These are phyloP conservation scores for Oscheius sp. DNA, from an alignment of 2,888 invertebrate genomes.

Conservation along the genomic window DNA sequence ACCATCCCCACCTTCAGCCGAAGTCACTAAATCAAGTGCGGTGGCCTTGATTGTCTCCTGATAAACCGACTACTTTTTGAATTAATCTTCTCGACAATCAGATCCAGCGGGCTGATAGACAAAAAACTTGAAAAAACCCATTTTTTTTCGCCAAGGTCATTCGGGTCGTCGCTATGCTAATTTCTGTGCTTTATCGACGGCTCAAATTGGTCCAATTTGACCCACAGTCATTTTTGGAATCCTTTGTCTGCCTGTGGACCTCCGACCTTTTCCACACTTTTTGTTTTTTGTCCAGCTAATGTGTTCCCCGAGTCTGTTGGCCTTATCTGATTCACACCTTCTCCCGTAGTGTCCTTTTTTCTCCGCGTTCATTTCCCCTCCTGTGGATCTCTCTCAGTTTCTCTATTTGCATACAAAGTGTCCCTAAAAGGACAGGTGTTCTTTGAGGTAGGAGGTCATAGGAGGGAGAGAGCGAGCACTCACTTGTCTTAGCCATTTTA, in stretches of 20 bases:
- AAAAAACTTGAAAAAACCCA: no score
- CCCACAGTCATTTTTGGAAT: neutral
- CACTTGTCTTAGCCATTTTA: conserved; percentile 25
- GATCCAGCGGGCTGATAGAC: no score
- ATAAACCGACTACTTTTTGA: conserved; percentile 10
- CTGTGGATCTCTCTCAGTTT: neutral
- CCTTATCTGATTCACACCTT: conserved; percentile 18
- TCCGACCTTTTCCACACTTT: neutral
- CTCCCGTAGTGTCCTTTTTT: conserved; percentile 7
- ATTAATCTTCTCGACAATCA: neutral
- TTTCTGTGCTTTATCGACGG: neutral
- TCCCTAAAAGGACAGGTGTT: conserved; percentile 18
- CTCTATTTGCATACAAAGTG: neutral
- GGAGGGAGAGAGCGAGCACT: neutral
- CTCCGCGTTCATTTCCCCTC: conserved; percentile 4
- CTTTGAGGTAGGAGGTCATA: conserved; percentile 9
- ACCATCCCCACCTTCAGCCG: neutral
- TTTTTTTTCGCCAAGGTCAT: no score
- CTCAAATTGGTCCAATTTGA: no score
- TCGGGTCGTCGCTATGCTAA: neutral
- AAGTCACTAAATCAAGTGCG: conserved; percentile 25
- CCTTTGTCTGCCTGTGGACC: neutral
- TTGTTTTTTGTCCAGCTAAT: conserved; percentile 5
- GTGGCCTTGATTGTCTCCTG: conserved; percentile 25
- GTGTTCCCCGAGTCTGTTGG: conserved; percentile 11